Percentiles rank a stretch among this genome's conserved stretches.
These are phyloP conservation scores for Cryptosula pallasiana DNA, from an alignment of 2,888 invertebrate genomes.

Conservation along the genomic window DNA sequence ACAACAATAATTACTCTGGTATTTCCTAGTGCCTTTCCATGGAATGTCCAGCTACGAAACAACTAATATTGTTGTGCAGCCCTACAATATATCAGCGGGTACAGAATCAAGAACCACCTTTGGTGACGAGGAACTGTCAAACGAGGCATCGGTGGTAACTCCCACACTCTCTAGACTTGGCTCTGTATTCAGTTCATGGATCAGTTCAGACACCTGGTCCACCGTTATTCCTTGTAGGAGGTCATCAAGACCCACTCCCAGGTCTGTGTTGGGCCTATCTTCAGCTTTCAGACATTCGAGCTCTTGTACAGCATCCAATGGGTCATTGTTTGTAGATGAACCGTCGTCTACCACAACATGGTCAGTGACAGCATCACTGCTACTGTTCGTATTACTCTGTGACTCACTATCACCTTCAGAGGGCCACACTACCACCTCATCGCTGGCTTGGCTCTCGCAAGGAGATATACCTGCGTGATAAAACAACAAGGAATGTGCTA, in stretches of 20 bases:
- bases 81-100: no score
- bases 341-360: no score
- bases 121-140: neutral
- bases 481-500: no score
- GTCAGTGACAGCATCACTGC: neutral
- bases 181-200: neutral
- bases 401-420: neutral
- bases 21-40: no score
- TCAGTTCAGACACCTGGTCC: conserved; percentile 13
- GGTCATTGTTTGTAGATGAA: neutral
- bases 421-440: neutral
- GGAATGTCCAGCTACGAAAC: no score
- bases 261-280: neutral
- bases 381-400: neutral
- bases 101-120: no score
- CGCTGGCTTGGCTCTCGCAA: neutral
- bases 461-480: conserved; percentile 3
- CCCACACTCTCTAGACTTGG: neutral
- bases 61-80: no score
- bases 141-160: neutral
- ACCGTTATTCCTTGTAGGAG: neutral
- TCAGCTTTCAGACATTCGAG: neutral
- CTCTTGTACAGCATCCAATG: neutral
- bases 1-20: no score
- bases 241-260: neutral